Conservation (phyloP, 2,113 vertebrate genomes). For the Phyllostomus hastatus region DNA sequence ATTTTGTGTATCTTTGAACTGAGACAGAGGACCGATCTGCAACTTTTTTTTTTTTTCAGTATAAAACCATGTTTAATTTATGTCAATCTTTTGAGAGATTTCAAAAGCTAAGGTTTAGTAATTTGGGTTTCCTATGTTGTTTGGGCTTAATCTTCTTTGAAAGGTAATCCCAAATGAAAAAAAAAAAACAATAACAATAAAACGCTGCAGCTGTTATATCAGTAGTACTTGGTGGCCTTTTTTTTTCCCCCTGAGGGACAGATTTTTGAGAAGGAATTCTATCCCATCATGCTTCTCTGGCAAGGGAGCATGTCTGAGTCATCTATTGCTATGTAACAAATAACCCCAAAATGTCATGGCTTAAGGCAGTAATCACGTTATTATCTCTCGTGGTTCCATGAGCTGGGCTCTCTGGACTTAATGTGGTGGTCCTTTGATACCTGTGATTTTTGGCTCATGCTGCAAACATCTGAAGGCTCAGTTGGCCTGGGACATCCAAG, state of each 20-base stretch:
- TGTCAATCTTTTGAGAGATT: conserved; percentile 20
- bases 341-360: background rate
- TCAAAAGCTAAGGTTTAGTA: conserved; percentile 23
- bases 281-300: background rate
- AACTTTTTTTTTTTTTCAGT: background rate
- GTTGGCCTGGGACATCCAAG: background rate
- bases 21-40: background rate
- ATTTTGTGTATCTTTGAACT: background rate
- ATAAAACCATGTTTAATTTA: conserved; percentile 32
- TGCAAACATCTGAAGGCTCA: background rate
- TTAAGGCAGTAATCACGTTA: background rate
- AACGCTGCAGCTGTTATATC: background rate
- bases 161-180: conserved; percentile 1
- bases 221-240: background rate
- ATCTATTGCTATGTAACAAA: background rate
- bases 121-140: background rate
- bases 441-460: background rate
- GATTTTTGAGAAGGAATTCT: background rate
- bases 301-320: background rate
- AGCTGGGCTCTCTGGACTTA: background rate
- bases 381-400: background rate
- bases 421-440: background rate
- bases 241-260: background rate
- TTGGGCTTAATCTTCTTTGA: conserved; percentile 42
- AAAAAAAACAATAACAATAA: background rate